These are phyloP conservation scores for Zingel zingel DNA, from an alignment of 2,113 vertebrate genomes.

Conservation along the genomic window DNA sequence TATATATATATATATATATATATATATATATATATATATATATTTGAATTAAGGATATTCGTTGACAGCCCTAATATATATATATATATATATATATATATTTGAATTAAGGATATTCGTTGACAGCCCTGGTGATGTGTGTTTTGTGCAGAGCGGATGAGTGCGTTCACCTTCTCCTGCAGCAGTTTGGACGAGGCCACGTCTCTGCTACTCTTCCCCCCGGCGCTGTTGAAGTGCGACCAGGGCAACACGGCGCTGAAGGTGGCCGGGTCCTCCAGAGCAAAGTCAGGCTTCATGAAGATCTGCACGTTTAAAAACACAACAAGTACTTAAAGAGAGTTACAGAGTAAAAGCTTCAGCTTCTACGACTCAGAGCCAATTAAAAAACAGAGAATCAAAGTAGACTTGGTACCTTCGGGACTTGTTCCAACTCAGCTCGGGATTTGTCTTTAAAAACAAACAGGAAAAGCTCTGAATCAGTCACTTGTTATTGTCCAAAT, in stretches of 20 bases:
- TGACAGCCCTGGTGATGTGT: no score
- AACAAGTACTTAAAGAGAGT: neutral
- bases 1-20: no score
- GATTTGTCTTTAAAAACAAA: slow-evolving; percentile 90
- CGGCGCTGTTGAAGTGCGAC: slow-evolving; percentile 96
- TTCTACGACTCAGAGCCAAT: neutral
- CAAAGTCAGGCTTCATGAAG: slow-evolving; percentile 98
- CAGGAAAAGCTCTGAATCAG: slow-evolving; percentile 38
- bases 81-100: no score
- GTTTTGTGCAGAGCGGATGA: neutral
- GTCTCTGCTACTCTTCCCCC: slow-evolving; percentile 92
- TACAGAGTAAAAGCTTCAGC: neutral
- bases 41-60: no score
- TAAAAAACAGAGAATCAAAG: neutral
- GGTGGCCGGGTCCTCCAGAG: slow-evolving; percentile 93
- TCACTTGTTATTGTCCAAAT: no score
- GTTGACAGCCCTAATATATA: no score
- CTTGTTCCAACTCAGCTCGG: slow-evolving; percentile 96
- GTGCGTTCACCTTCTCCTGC: slow-evolving; percentile 93
- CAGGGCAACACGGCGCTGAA: slow-evolving; percentile 97
- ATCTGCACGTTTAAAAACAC: slow-evolving; percentile 84
- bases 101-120: no score
- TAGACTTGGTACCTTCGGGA: slow-evolving; percentile 91
- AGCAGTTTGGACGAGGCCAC: slow-evolving; percentile 94
- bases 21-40: no score